These are phyloP conservation scores for Salvelinus namaycush DNA, from an alignment of 2,113 vertebrate genomes.

Conservation along the genomic window DNA sequence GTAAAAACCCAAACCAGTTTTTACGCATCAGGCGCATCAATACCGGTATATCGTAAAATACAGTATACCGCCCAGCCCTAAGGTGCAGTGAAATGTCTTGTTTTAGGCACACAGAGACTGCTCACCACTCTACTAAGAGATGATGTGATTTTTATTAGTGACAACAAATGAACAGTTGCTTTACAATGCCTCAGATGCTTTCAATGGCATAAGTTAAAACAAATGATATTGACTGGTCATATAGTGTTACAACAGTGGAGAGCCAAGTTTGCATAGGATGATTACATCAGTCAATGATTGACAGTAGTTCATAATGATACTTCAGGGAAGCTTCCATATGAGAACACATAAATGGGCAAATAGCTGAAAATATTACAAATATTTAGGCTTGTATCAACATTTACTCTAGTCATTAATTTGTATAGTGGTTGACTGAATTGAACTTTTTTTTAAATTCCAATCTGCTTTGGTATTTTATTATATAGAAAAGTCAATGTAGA, in stretches of 20 bases:
- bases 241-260: constrained; percentile 8
- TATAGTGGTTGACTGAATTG: too few relatives aligned
- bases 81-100: too few relatives aligned
- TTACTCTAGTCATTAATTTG: too few relatives aligned
- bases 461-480: too few relatives aligned
- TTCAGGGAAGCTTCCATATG: constrained; percentile 29
- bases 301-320: constrained; percentile 19
- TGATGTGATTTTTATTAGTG: not conserved
- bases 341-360: not conserved
- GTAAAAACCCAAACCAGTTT: too few relatives aligned
- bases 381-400: too few relatives aligned
- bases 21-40: too few relatives aligned
- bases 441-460: too few relatives aligned
- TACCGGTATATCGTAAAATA: too few relatives aligned
- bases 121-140: not conserved
- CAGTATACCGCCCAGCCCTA: too few relatives aligned
- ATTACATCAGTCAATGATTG: constrained; percentile 54
- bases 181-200: not conserved
- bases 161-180: not conserved
- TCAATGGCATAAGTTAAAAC: not conserved
- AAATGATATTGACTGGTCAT: not conserved
- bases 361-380: not conserved
- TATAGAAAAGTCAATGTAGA: too few relatives aligned
- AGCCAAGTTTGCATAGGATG: constrained; percentile 43
- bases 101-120: not conserved